Conservation (phyloP, 2,113 vertebrate species). For the Cercocebus atys region DNA sequence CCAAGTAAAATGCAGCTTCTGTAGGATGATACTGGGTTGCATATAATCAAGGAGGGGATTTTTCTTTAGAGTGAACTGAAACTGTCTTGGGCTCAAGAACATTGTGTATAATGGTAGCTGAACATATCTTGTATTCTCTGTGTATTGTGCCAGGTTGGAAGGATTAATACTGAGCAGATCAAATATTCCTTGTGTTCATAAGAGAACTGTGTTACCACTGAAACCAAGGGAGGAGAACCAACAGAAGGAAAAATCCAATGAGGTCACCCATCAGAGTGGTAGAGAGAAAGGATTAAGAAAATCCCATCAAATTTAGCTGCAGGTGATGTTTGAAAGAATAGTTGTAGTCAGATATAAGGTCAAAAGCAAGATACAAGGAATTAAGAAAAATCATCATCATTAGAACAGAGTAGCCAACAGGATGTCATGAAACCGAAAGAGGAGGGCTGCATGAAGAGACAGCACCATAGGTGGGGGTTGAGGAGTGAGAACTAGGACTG, state of each 20-base stretch:
- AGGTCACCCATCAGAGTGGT: not conserved
- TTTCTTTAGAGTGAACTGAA: conserved; percentile 19
- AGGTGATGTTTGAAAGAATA: not conserved
- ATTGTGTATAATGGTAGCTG: not conserved
- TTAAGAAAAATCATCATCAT: not conserved
- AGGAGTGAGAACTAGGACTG: not conserved
- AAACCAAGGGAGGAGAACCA: not conserved
- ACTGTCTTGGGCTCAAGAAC: not conserved
- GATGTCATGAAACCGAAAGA: not conserved
- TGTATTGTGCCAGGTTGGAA: not conserved
- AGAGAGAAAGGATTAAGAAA: not conserved
- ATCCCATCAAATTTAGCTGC: not conserved
- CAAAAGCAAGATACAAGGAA: not conserved
- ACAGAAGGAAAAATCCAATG: not conserved
- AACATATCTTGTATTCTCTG: conserved; percentile 7
- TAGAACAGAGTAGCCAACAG: not conserved
- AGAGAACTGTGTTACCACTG: conserved; percentile 13
- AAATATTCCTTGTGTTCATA: not conserved
- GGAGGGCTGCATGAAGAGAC: not conserved
- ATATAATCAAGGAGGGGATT: not conserved
- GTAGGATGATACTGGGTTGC: not conserved
- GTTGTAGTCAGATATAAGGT: not conserved
- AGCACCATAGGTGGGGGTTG: not conserved
- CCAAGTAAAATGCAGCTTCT: not conserved
- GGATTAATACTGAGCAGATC: not conserved